Base-by-base conservation (phyloP, 2,888 invertebrate species). In the Tachystola acroxantha region DNA sequence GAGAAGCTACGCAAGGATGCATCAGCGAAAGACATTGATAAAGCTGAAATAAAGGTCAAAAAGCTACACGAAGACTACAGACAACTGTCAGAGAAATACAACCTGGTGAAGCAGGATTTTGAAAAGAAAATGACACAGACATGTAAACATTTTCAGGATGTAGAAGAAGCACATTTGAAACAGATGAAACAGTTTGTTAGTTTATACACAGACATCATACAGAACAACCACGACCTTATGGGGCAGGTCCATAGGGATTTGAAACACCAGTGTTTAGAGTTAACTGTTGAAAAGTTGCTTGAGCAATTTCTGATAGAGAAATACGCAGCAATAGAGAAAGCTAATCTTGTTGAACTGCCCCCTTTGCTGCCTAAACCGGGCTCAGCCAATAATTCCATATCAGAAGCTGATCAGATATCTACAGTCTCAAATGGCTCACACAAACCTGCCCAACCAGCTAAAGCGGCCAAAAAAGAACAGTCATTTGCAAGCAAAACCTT, bases 11-110 rank as follows among this genome's bases (percentile, higher is more conserved):
- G 92, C 43, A 95, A 96, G 78, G 97, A 98, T 85, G 92, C 93
- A 12, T 96, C 97, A 10, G 91, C 93, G 34, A 97, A 96, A 73
- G 98, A 99, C 60, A 88, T 97, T 46, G 97, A 98, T 73, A 98
- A 98, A 77, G 93, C 95, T 39, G 98, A 98, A 79, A 88, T 91
- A 1, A 98, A 99, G 75, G 88, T 96, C 51, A 95, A 94, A 67
- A 98, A 98, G 84, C 91, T 97, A 12, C 95, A 97, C 74, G 98
- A 99, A 66, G 99, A 99, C 62, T 99, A 98, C 70, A 94, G 94
- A 70, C 88, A 89, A 46, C 89, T 96, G 53, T 92, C 97, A 48
- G 98, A 98, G 43, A 99, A 98, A 78, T 98, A 99, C 76, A 93
- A 93, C 59, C 88, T 90, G 19, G 93, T 97, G 32, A 94, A 98